Conservation (phyloP, 2,797 vertebrate species). For the Atherinosoma microstoma region DNA sequence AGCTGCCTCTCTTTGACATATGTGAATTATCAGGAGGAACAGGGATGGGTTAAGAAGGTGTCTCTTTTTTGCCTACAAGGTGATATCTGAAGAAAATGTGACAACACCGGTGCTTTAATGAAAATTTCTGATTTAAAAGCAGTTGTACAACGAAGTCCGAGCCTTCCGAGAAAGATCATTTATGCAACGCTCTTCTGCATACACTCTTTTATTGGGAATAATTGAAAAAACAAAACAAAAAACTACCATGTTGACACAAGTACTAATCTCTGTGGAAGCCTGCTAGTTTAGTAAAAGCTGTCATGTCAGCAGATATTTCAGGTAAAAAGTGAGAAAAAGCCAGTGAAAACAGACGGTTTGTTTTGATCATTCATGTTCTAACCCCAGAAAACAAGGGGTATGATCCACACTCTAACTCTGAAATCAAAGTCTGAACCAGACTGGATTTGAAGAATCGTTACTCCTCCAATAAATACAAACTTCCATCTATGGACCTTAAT, state of each 20-base stretch:
- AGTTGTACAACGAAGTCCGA: not conserved
- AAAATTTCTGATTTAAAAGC: not conserved
- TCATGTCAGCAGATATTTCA: not conserved
- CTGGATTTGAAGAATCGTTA: not conserved
- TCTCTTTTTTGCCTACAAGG: too few species aligned
- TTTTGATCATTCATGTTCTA: not conserved
- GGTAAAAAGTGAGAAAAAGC: not conserved
- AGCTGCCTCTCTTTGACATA: too few species aligned
- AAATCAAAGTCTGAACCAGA: not conserved
- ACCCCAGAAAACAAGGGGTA: not conserved
- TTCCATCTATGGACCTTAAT: not conserved
- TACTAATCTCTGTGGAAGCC: not conserved
- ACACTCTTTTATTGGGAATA: not conserved
- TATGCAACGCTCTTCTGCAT: not conserved
- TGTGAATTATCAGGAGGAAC: too few species aligned
- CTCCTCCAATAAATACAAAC: not conserved
- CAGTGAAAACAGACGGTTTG: not conserved
- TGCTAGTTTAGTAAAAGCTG: not conserved
- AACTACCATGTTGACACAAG: not conserved
- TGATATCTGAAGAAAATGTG: not conserved
- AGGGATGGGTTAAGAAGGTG: too few species aligned
- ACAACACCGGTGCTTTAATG: not conserved
- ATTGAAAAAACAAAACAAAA: not conserved
- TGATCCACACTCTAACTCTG: not conserved
- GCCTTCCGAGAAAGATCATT: not conserved